These are phyloP conservation scores for Tortricodes alternella DNA, from an alignment of 2,888 invertebrate species.

Conservation along the genomic window DNA sequence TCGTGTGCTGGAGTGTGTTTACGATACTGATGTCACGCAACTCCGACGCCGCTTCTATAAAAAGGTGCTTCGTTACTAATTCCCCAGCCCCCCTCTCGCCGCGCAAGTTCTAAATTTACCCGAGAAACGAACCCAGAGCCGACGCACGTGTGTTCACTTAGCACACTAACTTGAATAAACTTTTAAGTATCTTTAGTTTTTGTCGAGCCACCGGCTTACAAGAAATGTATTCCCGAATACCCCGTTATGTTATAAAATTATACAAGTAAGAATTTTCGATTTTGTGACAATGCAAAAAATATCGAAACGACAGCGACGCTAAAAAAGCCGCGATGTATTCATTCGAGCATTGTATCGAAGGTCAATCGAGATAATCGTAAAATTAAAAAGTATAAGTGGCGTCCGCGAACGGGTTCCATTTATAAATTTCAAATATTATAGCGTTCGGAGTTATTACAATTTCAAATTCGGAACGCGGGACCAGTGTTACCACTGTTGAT, in stretches of 20 bases:
- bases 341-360: slow-evolving; percentile 73
- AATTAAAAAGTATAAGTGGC: slow-evolving; percentile 81
- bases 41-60: slow-evolving; percentile 73
- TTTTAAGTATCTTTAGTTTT: slow-evolving; percentile 42
- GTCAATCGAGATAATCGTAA: slow-evolving; percentile 69
- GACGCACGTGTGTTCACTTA: slow-evolving; percentile 77
- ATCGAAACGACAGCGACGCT: slow-evolving; percentile 41
- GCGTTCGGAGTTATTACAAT: slow-evolving; percentile 69
- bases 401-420: slow-evolving; percentile 59
- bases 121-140: slow-evolving; percentile 68
- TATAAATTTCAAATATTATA: slow-evolving; percentile 80
- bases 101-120: slow-evolving; percentile 70
- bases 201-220: slow-evolving; percentile 31
- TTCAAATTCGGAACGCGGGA: slow-evolving; percentile 65
- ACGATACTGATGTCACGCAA: slow-evolving; percentile 55
- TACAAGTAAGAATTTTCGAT: slow-evolving; percentile 48
- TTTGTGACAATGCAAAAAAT: slow-evolving; percentile 51
- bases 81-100: slow-evolving; percentile 49
- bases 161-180: slow-evolving; percentile 69
- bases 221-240: slow-evolving; percentile 34
- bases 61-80: slow-evolving; percentile 75
- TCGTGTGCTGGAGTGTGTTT: slow-evolving; percentile 48
- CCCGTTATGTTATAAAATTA: slow-evolving; percentile 36
- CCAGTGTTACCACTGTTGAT: slow-evolving; percentile 53
- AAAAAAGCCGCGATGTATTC: slow-evolving; percentile 69